Evolutionary conservation across 2,888 invertebrate species (phyloP).

Genomic region (Lithophane socia): DNA sequence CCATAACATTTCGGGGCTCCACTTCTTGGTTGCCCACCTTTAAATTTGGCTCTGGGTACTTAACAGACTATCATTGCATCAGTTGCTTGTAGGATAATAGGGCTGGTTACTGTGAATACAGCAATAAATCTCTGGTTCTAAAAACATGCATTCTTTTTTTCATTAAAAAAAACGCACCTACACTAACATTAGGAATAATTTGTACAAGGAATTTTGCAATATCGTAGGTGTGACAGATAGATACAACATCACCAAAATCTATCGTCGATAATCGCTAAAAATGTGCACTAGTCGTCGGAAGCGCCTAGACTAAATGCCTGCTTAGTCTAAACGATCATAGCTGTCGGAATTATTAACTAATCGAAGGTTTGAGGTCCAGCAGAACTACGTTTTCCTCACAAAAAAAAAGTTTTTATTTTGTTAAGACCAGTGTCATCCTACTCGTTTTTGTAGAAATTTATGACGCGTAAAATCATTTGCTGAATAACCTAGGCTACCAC

Average conservation of each 20-base stretch:
- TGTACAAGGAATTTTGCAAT: background rate
- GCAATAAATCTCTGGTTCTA: background rate
- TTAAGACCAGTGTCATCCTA: too few relatives aligned
- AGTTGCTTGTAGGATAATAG: background rate
- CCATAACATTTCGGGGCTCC: too few relatives aligned
- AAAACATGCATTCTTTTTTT: background rate
- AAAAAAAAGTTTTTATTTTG: background rate
- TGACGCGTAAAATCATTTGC: background rate
- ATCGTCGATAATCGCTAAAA: background rate
- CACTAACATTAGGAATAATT: background rate
- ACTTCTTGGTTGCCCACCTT: too few relatives aligned
- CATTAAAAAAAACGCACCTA: background rate
- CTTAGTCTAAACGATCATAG: background rate
- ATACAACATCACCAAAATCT: too few relatives aligned
- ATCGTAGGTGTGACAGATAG: too few relatives aligned
- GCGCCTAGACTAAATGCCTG: too few relatives aligned
- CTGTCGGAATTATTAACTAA: background rate
- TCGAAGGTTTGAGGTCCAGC: background rate
- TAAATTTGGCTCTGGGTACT: background rate
- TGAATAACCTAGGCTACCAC: background rate
- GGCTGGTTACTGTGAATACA: background rate
- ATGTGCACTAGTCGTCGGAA: background rate
- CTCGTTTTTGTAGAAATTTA: background rate
- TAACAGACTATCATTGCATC: background rate
- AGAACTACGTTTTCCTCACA: background rate